These are phyloP conservation scores for Malacoraja senta DNA, from an alignment of 2,797 vertebrate species.

Conservation along the genomic window DNA sequence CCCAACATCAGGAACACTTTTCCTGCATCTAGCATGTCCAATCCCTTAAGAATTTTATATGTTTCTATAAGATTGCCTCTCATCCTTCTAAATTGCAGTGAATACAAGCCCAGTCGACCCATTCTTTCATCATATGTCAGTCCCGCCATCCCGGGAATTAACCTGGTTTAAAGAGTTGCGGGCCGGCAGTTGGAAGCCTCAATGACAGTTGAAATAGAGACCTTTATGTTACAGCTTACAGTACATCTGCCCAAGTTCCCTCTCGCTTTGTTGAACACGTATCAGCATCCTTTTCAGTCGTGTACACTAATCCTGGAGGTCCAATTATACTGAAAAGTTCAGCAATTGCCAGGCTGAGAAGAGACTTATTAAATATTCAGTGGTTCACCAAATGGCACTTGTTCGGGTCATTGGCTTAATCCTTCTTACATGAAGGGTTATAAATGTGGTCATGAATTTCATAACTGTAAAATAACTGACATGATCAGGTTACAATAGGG, in stretches of 20 bases:
- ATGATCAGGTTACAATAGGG: constrained; percentile 22
- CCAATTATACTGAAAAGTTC: constrained; percentile 20
- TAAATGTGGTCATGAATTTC: constrained; percentile 23
- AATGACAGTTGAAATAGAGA: neutral
- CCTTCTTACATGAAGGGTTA: constrained; percentile 26
- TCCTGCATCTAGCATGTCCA: no score
- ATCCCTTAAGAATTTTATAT: no score
- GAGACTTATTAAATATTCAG: constrained; percentile 33
- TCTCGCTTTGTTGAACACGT: neutral
- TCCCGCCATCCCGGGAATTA: no score
- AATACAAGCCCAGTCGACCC: no score
- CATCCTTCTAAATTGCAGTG: no score
- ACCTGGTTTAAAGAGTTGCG: neutral
- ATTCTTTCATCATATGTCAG: no score
- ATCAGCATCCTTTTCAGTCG: constrained; percentile 23
- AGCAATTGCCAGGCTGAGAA: constrained; percentile 23
- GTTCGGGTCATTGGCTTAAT: constrained; percentile 30
- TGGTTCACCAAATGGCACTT: constrained; percentile 28
- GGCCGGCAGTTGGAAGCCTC: neutral
- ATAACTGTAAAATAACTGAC: neutral
- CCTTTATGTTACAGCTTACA: neutral
- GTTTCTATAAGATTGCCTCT: no score
- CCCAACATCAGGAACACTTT: no score
- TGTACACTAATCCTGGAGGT: constrained; percentile 5
- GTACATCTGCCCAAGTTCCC: neutral